A percentile compares a stretch with the other conserved stretches of the same genome.
Evolutionary conservation across 2,797 vertebrate species (phyloP).

Genomic region (Squalus acanthias): DNA sequence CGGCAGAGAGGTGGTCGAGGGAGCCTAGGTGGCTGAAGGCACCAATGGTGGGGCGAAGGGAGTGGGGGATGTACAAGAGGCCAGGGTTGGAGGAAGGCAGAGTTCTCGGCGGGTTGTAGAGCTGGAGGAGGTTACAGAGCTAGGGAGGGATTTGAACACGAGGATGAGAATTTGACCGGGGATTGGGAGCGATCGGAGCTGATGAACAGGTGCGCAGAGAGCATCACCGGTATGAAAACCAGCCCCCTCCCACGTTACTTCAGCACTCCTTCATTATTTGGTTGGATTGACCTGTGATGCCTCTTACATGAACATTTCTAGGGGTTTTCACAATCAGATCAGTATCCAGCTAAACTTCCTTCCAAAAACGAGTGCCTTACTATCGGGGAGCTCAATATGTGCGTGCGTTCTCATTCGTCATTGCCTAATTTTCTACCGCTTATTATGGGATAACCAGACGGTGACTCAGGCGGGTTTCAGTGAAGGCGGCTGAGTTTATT

Average conservation of each 20-base stretch:
- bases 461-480: background rate
- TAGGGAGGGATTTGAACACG: background rate
- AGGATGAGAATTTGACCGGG: background rate
- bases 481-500: conserved; percentile 5
- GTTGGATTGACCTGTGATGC: background rate
- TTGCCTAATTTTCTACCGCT: background rate
- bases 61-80: background rate
- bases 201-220: background rate
- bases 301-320: background rate
- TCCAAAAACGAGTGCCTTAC: background rate
- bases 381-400: no score
- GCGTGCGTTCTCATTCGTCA: background rate
- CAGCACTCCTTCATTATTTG: background rate
- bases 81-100: background rate
- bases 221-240: background rate
- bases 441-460: background rate
- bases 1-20: no score
- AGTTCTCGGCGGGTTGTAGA: background rate
- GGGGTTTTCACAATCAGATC: background rate
- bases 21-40: background rate
- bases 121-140: background rate
- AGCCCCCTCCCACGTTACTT: background rate
- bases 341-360: background rate
- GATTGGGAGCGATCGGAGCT: background rate
- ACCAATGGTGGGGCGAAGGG: background rate